These are phyloP conservation scores for Grammatotria lemairii DNA, from an alignment of 2,113 vertebrate genomes.

Conservation along the genomic window DNA sequence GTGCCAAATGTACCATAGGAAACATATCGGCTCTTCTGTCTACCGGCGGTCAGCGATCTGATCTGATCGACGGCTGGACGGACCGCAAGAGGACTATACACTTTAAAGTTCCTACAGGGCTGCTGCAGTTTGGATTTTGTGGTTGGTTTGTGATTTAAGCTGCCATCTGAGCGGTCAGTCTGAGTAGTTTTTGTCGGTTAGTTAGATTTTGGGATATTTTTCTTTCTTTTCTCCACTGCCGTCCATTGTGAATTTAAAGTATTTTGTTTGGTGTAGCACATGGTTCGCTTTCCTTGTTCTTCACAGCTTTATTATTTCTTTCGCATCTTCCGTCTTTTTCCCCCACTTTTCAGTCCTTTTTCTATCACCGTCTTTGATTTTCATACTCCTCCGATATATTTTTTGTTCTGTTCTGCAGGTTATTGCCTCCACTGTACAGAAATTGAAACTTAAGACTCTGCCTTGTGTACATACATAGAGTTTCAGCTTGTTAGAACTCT, in stretches of 20 bases:
- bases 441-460: constrained; percentile 42
- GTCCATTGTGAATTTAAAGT: not conserved
- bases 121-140: constrained; percentile 54
- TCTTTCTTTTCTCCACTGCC: not conserved
- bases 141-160: constrained; percentile 16
- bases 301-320: not conserved
- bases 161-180: not conserved
- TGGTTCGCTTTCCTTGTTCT: not conserved
- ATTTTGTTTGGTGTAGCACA: constrained; percentile 7
- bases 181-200: not conserved
- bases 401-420: constrained; percentile 3
- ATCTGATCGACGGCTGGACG: constrained; percentile 21
- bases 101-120: constrained; percentile 37
- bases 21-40: constrained; percentile 71
- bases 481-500: constrained; percentile 27
- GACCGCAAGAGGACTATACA: constrained; percentile 22
- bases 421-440: constrained; percentile 48
- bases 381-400: not conserved
- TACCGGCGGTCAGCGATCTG: constrained; percentile 27
- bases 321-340: fast-evolving
- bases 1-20: constrained; percentile 96
- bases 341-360: not conserved
- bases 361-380: not conserved
- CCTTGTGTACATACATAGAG: constrained; percentile 63
- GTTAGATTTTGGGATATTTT: not conserved